Percentiles rank a stretch among this genome's conserved stretches.
Evolutionary conservation across 30 jellyfish, hydroid and myxozoan species (phyloP).

Genomic region (Pseudorhiza aurosa): DNA sequence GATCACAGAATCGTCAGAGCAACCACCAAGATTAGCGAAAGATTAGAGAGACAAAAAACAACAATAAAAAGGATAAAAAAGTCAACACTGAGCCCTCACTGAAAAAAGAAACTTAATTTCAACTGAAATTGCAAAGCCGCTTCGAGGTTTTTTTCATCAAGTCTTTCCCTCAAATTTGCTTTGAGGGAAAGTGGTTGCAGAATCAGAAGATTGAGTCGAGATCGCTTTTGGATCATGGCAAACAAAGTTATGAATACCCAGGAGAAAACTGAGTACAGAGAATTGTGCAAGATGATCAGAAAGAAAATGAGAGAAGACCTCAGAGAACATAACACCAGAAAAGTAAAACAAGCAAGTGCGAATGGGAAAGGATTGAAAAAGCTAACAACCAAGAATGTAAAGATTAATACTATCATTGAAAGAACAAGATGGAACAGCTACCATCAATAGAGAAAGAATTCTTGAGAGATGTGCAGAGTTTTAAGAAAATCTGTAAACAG

Average conservation of each 20-base stretch:
- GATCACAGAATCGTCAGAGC: slow-evolving; percentile 11
- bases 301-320: neutral
- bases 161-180: slow-evolving; percentile 37
- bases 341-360: neutral
- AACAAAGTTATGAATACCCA: too few relatives aligned
- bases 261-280: too few relatives aligned
- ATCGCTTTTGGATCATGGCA: too few relatives aligned
- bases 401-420: neutral
- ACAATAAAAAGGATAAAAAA: neutral
- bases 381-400: neutral
- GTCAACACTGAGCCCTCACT: neutral
- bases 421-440: neutral
- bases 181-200: slow-evolving; percentile 50
- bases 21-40: neutral
- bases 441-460: neutral
- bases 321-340: neutral
- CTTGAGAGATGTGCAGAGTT: neutral
- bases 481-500: neutral
- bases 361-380: neutral
- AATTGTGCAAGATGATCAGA: neutral
- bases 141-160: neutral
- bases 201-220: slow-evolving; percentile 24
- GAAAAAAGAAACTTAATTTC: neutral
- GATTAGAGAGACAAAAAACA: neutral
- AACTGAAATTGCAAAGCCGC: neutral